Evolutionary conservation across 2,113 vertebrate species (phyloP), one percentile per base, ranked within the genome.

Genomic region (Heteronetta atricapilla): DNA sequence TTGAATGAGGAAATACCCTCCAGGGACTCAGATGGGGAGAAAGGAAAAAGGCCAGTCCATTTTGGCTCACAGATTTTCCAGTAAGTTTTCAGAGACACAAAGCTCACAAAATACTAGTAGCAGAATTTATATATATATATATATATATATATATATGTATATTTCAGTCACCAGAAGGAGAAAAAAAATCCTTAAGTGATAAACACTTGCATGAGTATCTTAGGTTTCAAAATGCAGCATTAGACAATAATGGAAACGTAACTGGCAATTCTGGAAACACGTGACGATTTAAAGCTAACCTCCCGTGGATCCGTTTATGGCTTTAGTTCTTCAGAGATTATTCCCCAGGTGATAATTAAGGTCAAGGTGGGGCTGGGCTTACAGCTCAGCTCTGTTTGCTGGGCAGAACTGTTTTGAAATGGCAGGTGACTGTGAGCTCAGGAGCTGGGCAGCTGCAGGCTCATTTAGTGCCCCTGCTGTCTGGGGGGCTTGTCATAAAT

Each of bases 281-380:
- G 1, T 12, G 50, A 21, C 77, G n/a, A 59, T 62, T 66, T 90
- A 58, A 86, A 93, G 60, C 80, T 58, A 59, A 38, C 72, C 80
- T 78, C 52, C 83, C 21, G 52, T 83, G 38, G 7, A 72, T 63
- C 88, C 88, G 64, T 81, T 93, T 64, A 72, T 3, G 4, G 80
- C 80, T 84, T 90, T 90, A 83, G 46, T 34, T 78, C 90, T 93
- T 75, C 29, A 56, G 52, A 83, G 95, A 88, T 96, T 94, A 90
- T 86, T 93, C 52, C 88, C 44, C 66, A 78, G 86, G 94, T 70
- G 63, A 78, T 60, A 82, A 92, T 92, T 96, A 86, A 93, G 96
- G 96, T 95, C 95, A 92, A 93, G 88, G 90, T 69, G 94, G 82
- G 63, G 86, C 19, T 44, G 79, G 76, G 44, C 36, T 81, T 66